Percentiles rank a stretch among this genome's conserved stretches.
Evolutionary conservation across 1,140 invertebrate genomes (phyloP).

Genomic region (Elysia chlorotica): DNA sequence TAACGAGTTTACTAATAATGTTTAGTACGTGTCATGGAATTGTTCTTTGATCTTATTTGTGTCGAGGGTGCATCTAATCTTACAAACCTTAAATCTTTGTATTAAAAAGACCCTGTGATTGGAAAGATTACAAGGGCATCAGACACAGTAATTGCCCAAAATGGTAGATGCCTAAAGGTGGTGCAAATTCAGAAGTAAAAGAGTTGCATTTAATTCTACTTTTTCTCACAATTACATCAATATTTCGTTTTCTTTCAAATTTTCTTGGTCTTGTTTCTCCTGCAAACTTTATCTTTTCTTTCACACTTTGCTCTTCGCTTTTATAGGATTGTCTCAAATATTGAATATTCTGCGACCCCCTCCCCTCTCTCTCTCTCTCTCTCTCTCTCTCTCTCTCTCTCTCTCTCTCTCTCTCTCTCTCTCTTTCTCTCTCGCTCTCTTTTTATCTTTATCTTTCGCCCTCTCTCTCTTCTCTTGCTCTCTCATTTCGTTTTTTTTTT

Average conservation of each 20-base stretch:
- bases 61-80: too few relatives aligned
- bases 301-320: background rate
- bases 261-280: background rate
- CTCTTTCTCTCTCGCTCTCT: slow-evolving; percentile 20
- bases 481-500: slow-evolving; percentile 1
- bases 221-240: background rate
- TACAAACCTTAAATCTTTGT: too few relatives aligned
- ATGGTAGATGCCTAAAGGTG: too few relatives aligned
- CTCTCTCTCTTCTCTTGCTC: slow-evolving; percentile 5
- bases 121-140: too few relatives aligned
- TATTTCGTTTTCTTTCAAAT: background rate
- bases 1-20: too few relatives aligned
- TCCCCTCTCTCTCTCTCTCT: slow-evolving; percentile 4
- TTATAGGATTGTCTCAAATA: background rate
- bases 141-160: too few relatives aligned
- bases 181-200: background rate
- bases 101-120: too few relatives aligned
- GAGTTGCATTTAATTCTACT: background rate
- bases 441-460: slow-evolving; percentile 10
- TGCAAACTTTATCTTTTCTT: background rate
- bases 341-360: background rate
- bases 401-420: slow-evolving; percentile 21
- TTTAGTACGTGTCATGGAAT: too few relatives aligned
- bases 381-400: slow-evolving; percentile 20
- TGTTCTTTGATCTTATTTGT: too few relatives aligned